A percentile compares a stretch with the other conserved stretches of the same genome.
These are phyloP conservation scores for Molossus alvarezi DNA, from an alignment of 2,797 vertebrate species.

Conservation along the genomic window DNA sequence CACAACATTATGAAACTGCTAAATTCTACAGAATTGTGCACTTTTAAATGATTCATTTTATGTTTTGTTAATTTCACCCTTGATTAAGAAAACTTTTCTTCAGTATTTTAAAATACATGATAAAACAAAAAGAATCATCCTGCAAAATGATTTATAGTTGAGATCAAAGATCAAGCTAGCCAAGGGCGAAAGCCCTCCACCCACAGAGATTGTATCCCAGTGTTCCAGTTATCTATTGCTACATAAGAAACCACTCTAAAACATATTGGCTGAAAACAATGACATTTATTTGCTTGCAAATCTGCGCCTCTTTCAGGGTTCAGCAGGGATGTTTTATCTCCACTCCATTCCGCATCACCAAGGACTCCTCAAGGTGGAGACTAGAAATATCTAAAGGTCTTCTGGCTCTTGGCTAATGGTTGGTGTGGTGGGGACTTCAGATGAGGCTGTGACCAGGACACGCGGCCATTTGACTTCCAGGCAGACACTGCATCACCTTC, in stretches of 20 bases:
- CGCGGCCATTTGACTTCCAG: neutral
- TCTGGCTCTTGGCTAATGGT: too few species aligned
- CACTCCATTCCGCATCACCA: neutral
- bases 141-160: neutral
- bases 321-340: neutral
- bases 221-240: fast-evolving
- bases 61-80: neutral
- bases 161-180: neutral
- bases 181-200: neutral
- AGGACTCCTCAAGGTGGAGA: neutral
- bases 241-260: neutral
- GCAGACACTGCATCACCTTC: fast-evolving
- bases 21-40: neutral
- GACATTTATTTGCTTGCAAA: neutral
- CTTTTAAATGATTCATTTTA: neutral
- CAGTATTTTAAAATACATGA: neutral
- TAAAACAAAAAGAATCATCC: neutral
- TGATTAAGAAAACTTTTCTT: neutral
- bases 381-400: fast-evolving
- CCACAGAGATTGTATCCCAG: fast-evolving
- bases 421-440: neutral
- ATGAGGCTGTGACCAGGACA: neutral
- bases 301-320: fast-evolving
- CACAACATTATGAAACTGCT: too few species aligned
- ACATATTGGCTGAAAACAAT: neutral